Conservation (phyloP, 2,888 invertebrate genomes). For the Hesperia comma region DNA sequence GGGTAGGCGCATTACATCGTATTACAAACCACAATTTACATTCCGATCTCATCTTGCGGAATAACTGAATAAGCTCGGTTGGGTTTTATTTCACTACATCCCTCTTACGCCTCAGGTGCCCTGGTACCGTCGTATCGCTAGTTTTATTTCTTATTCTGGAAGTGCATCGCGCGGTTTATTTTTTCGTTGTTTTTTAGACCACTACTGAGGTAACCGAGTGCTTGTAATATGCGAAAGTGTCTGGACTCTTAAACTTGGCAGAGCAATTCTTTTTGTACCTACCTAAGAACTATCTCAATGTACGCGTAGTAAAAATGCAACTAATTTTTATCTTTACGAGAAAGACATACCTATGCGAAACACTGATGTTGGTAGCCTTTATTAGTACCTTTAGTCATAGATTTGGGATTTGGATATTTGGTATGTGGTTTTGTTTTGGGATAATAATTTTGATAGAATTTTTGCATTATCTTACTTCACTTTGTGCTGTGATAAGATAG, state of each 20-base stretch:
- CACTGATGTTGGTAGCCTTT: too few relatives aligned
- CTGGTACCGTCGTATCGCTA: not conserved
- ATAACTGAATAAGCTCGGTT: slow-evolving; percentile 22
- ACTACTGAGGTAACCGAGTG: not conserved
- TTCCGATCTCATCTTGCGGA: slow-evolving; percentile 28
- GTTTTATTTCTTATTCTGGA: slow-evolving; percentile 14
- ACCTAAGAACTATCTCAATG: too few relatives aligned
- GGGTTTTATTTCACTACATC: slow-evolving; percentile 19
- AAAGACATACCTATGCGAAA: too few relatives aligned
- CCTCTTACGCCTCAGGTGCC: slow-evolving; percentile 7
- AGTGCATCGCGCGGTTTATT: not conserved
- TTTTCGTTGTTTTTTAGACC: not conserved
- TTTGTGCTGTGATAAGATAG: too few relatives aligned
- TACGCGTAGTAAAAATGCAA: too few relatives aligned
- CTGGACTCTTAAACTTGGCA: not conserved
- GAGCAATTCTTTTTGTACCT: too few relatives aligned
- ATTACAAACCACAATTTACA: slow-evolving; percentile 21
- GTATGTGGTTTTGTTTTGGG: too few relatives aligned
- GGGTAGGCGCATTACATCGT: slow-evolving; percentile 11
- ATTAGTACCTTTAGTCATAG: too few relatives aligned
- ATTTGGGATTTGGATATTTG: too few relatives aligned
- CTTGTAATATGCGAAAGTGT: not conserved
- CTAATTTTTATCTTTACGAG: too few relatives aligned
- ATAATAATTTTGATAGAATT: too few relatives aligned
- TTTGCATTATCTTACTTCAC: too few relatives aligned